A percentile compares a stretch with the other conserved stretches of the same genome.
These are phyloP conservation scores for Delphinapterus leucas DNA, from an alignment of 2,113 vertebrate genomes.

Conservation along the genomic window DNA sequence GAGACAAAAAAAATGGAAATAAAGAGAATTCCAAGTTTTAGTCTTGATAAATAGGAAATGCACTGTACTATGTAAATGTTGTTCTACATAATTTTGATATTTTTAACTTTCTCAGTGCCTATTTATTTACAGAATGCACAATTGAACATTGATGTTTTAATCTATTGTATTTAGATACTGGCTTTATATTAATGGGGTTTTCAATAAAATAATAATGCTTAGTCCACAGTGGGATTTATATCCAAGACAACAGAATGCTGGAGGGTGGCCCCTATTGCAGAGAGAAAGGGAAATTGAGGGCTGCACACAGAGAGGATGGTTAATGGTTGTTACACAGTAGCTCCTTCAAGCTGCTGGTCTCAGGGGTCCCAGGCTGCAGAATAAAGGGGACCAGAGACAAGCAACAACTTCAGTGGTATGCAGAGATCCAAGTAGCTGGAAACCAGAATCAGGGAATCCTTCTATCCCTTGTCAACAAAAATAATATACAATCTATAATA, in stretches of 20 bases:
- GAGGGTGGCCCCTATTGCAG: not conserved
- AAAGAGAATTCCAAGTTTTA: not conserved
- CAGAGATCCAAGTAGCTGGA: not conserved
- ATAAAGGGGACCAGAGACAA: not conserved
- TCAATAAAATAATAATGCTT: not conserved
- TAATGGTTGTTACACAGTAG: fast-evolving
- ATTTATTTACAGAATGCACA: not conserved
- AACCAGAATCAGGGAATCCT: not conserved
- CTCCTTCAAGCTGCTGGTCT: fast-evolving
- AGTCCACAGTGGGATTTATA: not conserved
- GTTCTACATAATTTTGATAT: not conserved
- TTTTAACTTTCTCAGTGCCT: not conserved
- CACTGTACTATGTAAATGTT: too few relatives aligned
- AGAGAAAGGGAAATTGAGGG: not conserved
- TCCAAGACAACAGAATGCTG: not conserved
- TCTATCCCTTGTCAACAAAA: not conserved
- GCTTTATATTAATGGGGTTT: not conserved
- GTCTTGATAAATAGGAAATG: not conserved
- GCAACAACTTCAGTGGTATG: fast-evolving
- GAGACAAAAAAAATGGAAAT: not conserved
- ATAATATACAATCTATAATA: not conserved
- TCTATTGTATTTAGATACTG: not conserved
- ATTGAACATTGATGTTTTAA: not conserved
- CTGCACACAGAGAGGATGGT: too few relatives aligned
- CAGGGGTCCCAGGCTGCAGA: too few relatives aligned